Evolutionary conservation across 1,140 invertebrate species (phyloP), one percentile per base, ranked within the genome.

Genomic region (Pseudoatta argentina): DNA sequence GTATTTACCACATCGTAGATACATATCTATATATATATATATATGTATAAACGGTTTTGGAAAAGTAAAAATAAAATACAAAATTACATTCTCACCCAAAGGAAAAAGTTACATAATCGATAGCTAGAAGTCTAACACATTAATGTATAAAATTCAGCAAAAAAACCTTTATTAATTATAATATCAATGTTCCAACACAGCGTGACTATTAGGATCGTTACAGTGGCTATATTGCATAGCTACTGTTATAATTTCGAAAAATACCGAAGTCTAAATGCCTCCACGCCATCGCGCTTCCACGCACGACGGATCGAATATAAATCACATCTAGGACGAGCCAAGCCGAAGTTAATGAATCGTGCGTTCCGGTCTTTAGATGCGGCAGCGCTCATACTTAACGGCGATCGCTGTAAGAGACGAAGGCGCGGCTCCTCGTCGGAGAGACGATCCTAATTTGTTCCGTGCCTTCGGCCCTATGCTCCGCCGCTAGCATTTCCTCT

Each of bases 311-410:
- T 76, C 85, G 89, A 91, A 91, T 90, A 86, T 66, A 88, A 91
- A 82, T 88, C 86, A 66, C 61, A 78, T 82, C 21, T 16, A 57
- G 87, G 88, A 92, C 88, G 91, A 91, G 85, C 88, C 55, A 7
- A 16, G 91, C 92, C 92, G 85, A 85, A 91, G 92, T 94, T 94
- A 94, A 94, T 94, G 93, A 94, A 93, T 94, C 93, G 93, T 94
- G 86, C 90, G 91, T 94, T 94, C 94, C 94, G 93, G 93, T 93
- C 93, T 92, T 94, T 94, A 94, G 93, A 93, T 94, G 91, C 92
- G 93, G 92, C 90, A 93, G 89, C 87, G 89, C 79, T 86, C 79
- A 48, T 82, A 73, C 55, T 72, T 73, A 82, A 87, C 81, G 73
- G 75, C 85, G 86, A 91, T 75, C 91, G 89, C 90, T 90, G 89